These are phyloP conservation scores for Centroberyx gerrardi DNA, from an alignment of 2,797 vertebrate genomes.

Conservation along the genomic window DNA sequence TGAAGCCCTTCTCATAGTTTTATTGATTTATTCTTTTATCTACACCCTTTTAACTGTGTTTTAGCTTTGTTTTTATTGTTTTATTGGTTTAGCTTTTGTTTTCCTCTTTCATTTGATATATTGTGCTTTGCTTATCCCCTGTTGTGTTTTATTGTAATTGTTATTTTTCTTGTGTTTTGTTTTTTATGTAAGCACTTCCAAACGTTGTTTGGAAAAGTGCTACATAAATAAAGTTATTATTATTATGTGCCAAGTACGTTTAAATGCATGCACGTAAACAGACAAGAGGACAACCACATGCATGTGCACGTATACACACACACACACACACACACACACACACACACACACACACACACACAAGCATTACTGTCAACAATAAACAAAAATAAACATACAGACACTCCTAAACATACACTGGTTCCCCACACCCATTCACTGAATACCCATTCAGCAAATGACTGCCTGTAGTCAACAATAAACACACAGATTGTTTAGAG, in stretches of 20 bases:
- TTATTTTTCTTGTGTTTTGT: no score
- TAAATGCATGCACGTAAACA: constrained; percentile 51
- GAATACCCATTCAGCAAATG: constrained; percentile 74
- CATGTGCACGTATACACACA: constrained; percentile 38
- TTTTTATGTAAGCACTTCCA: no score
- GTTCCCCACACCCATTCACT: constrained; percentile 68
- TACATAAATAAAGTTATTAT: no score
- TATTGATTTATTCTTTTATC: no score
- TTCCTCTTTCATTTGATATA: no score
- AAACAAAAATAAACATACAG: constrained; percentile 73
- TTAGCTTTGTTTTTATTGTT: no score
- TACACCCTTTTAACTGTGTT: no score
- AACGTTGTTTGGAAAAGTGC: no score
- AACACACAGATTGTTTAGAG: constrained; percentile 82
- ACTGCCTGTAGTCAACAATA: constrained; percentile 79
- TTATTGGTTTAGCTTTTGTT: no score
- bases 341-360: constrained; percentile 51
- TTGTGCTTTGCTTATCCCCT: no score
- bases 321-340: constrained; percentile 30
- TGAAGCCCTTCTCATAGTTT: no score
- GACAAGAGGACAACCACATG: constrained; percentile 54
- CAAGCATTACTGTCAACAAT: constrained; percentile 63
- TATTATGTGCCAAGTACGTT: neutral
- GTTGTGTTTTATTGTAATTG: no score
- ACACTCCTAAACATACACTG: constrained; percentile 67